Evolutionary conservation across 2,797 vertebrate species (phyloP).

Genomic region (Poecilia picta): DNA sequence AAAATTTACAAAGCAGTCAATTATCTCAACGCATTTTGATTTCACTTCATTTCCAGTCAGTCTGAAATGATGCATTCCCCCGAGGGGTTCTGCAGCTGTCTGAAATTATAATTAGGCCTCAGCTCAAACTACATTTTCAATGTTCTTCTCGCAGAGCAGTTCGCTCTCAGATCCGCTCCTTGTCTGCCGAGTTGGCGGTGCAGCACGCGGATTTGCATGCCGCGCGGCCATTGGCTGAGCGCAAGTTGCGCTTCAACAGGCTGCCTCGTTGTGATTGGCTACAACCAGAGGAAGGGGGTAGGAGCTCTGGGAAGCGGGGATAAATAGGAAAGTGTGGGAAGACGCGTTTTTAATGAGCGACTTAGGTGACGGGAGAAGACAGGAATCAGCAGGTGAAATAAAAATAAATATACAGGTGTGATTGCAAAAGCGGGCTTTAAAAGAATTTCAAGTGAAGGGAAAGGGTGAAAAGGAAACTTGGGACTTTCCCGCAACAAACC

Average conservation of each 20-base stretch:
- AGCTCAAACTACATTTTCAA: conserved; percentile 32
- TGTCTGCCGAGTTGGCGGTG: conserved; percentile 5
- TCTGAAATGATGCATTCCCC: conserved; percentile 1
- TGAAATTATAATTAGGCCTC: conserved; percentile 25
- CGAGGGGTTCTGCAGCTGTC: conserved; percentile 1
- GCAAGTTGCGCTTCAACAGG: conserved; percentile 45
- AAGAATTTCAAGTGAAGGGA: conserved; percentile 3
- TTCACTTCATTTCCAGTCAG: neutral
- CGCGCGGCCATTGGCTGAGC: conserved; percentile 67
- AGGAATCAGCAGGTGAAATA: too few species aligned
- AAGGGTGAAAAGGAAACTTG: conserved; percentile 13
- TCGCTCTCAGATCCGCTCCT: conserved; percentile 39
- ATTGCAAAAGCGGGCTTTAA: neutral
- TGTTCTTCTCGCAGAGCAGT: conserved; percentile 35
- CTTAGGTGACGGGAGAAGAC: neutral
- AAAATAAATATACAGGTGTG: neutral
- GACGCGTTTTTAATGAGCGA: neutral
- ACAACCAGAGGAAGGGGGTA: conserved; percentile 24
- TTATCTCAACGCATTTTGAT: neutral
- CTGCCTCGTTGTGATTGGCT: conserved; percentile 74
- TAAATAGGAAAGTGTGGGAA: conserved; percentile 69
- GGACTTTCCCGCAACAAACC: conserved; percentile 6
- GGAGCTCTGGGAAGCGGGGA: conserved; percentile 65
- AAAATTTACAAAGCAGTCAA: neutral
- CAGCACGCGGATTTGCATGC: conserved; percentile 67